Percentiles rank a stretch among this genome's conserved stretches.
Conservation (phyloP, 1,140 invertebrate species). For the Carposina sasakii region DNA sequence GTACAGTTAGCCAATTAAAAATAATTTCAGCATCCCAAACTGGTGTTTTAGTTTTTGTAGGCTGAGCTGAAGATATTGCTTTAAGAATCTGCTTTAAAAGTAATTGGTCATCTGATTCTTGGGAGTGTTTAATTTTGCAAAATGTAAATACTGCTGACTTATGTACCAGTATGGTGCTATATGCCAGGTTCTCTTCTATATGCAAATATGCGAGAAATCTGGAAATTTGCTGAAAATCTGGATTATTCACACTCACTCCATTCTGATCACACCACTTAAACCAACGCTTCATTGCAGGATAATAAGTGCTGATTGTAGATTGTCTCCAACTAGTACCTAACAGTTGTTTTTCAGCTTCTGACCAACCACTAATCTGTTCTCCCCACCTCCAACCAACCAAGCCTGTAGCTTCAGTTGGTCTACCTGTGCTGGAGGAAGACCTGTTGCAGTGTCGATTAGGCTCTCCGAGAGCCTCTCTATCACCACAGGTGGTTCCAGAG, state of each 20-base stretch:
- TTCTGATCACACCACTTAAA: not conserved
- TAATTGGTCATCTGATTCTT: not conserved
- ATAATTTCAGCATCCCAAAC: conserved; percentile 7
- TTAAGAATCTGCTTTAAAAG: not conserved
- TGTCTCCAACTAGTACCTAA: conserved; percentile 1
- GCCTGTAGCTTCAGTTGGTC: not conserved
- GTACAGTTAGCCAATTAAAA: not conserved
- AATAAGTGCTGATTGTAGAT: conserved; percentile 4
- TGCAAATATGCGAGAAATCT: conserved; percentile 3
- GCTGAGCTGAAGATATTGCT: conserved; percentile 1
- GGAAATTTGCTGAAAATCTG: not conserved
- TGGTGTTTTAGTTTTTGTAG: not conserved
- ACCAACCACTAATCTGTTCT: conserved; percentile 8
- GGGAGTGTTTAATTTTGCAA: not conserved
- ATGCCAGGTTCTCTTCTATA: not conserved
- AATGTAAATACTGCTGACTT: conserved; percentile 3
- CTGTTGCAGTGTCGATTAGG: not conserved
- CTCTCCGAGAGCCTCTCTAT: not conserved
- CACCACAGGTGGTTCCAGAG: conserved; percentile 12
- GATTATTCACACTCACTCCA: not conserved
- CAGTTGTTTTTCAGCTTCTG: not conserved
- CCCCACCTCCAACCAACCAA: not conserved
- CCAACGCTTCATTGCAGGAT: not conserved
- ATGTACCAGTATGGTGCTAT: conserved; percentile 4
- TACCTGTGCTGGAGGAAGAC: not conserved